Evolutionary conservation across 2,888 invertebrate genomes (phyloP).

Genomic region (Dynastes grantii): DNA sequence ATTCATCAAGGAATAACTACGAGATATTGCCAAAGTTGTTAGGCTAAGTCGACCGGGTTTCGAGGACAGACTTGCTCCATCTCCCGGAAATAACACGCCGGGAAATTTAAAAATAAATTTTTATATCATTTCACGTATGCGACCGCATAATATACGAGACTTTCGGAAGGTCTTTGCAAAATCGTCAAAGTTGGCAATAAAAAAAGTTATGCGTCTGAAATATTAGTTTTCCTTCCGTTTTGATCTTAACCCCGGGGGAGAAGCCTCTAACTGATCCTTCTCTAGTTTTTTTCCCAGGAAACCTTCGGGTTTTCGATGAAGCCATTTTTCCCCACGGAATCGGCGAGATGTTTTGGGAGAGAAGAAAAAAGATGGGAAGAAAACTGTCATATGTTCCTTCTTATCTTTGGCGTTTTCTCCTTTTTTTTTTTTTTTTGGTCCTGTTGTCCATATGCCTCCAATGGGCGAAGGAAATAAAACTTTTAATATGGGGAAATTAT

Average conservation of each 20-base stretch:
- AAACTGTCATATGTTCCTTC: constrained; percentile 34
- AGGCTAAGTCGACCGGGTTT: background rate
- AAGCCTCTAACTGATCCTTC: constrained; percentile 35
- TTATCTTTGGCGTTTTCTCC: too few relatives aligned
- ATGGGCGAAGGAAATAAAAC: constrained; percentile 56
- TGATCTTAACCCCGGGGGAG: constrained; percentile 59
- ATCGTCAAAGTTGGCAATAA: constrained; percentile 56
- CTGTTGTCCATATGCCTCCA: constrained; percentile 59
- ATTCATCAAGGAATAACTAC: too few relatives aligned
- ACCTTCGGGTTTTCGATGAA: constrained; percentile 53
- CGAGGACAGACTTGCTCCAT: background rate
- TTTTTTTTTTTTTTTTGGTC: constrained; percentile 16
- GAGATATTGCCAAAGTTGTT: background rate
- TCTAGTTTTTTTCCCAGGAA: constrained; percentile 54
- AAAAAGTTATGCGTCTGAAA: constrained; percentile 60
- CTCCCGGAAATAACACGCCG: constrained; percentile 4
- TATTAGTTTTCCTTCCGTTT: constrained; percentile 61
- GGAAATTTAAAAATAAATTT: constrained; percentile 35
- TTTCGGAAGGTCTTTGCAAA: constrained; percentile 45
- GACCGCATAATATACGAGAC: constrained; percentile 35
- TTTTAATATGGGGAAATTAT: constrained; percentile 63
- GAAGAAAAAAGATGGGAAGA: background rate
- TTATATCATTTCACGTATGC: constrained; percentile 4
- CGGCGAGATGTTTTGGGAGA: background rate
- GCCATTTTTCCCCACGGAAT: constrained; percentile 27